Conservation (phyloP, 2,797 vertebrate species). For the Antennarius maculatus region DNA sequence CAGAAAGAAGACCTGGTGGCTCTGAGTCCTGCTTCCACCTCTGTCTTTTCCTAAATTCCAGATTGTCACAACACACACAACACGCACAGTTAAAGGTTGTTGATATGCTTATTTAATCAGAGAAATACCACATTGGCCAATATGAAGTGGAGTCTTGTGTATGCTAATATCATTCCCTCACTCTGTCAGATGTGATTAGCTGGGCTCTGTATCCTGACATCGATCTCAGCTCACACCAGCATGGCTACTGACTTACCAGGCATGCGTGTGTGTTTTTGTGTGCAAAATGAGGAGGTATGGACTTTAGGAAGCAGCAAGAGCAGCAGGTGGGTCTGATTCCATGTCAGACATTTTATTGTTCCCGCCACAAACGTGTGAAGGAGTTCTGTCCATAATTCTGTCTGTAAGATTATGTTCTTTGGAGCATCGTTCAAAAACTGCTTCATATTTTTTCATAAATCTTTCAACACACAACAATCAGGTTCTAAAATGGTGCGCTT, state of each 20-base stretch:
- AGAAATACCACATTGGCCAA: conserved; percentile 64
- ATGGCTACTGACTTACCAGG: conserved; percentile 17
- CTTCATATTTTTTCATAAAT: too few species aligned
- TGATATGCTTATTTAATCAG: conserved; percentile 67
- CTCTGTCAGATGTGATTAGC: conserved; percentile 76
- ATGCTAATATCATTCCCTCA: conserved; percentile 63
- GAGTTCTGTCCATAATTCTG: too few species aligned
- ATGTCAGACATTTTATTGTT: conserved; percentile 30
- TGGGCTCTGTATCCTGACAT: conserved; percentile 57
- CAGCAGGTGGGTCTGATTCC: conserved; percentile 47
- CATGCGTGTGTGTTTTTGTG: conserved; percentile 43
- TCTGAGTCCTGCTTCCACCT: conserved; percentile 83
- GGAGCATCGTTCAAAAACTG: too few species aligned
- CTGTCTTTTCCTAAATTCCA: conserved; percentile 22
- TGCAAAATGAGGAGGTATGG: conserved; percentile 46
- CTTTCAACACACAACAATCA: too few species aligned
- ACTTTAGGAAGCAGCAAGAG: conserved; percentile 38
- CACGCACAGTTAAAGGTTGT: conserved; percentile 33
- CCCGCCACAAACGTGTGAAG: too few species aligned
- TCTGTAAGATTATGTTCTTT: too few species aligned
- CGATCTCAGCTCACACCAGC: conserved; percentile 57
- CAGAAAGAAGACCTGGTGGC: conserved; percentile 92
- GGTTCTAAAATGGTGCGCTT: too few species aligned
- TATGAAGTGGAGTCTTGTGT: conserved; percentile 66
- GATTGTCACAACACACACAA: conserved; percentile 1